A percentile compares a stretch with the other conserved stretches of the same genome.
These are phyloP conservation scores for Lordiphosa collinella DNA, from an alignment of 1,140 invertebrate species.

Conservation along the genomic window DNA sequence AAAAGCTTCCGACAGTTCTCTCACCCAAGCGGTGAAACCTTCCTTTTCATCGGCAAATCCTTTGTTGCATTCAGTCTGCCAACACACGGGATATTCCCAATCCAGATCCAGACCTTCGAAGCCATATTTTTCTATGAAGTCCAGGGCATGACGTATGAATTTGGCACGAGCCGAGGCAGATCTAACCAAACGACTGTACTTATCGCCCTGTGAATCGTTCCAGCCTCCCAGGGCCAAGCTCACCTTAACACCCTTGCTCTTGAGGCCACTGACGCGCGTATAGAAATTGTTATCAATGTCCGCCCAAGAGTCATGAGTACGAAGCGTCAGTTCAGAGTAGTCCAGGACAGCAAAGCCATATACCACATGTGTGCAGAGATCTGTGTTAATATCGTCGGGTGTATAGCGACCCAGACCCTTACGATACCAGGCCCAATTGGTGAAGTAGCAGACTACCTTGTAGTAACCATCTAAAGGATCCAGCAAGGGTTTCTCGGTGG, in stretches of 20 bases:
- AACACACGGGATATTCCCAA: constrained; percentile 91
- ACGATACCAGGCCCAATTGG: constrained; percentile 97
- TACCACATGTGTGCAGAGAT: constrained; percentile 93
- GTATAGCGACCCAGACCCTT: constrained; percentile 88
- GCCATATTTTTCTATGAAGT: constrained; percentile 90
- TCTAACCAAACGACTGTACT: constrained; percentile 91
- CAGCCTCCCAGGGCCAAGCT: constrained; percentile 92
- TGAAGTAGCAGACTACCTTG: constrained; percentile 94
- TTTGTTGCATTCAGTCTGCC: constrained; percentile 88
- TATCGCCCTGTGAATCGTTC: constrained; percentile 93
- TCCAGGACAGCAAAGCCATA: constrained; percentile 95
- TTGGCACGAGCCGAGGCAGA: constrained; percentile 84
- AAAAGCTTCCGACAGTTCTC: constrained; percentile 88
- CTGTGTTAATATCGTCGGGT: constrained; percentile 91
- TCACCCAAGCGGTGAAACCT: constrained; percentile 86
- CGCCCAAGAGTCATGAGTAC: constrained; percentile 93
- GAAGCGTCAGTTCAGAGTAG: constrained; percentile 87
- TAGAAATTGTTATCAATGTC: constrained; percentile 94
- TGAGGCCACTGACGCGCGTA: constrained; percentile 88
- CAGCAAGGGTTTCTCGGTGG: constrained; percentile 71
- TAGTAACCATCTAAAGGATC: constrained; percentile 81
- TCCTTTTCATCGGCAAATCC: constrained; percentile 90
- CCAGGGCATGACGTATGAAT: constrained; percentile 87
- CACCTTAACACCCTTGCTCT: constrained; percentile 90
- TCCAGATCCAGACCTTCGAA: constrained; percentile 94